Evolutionary conservation across 2,797 vertebrate genomes (phyloP), one percentile per base, ranked within the genome.

Genomic region (Momotus momota): DNA sequence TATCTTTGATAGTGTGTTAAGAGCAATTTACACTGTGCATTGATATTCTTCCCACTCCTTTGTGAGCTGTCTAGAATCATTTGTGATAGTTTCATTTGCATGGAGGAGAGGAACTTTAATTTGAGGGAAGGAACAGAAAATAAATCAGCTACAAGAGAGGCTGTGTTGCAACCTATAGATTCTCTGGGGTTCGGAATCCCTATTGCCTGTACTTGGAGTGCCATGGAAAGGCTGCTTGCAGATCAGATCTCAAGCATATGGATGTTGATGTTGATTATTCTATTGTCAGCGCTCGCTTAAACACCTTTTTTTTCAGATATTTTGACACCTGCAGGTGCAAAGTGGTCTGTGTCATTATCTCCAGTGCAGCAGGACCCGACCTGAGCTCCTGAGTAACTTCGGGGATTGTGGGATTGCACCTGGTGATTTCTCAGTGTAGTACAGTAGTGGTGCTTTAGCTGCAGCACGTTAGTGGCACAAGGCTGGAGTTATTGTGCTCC

Each of bases 1-100:
- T 83, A 83, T 55, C 85, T 94, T 90, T 73, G 51, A n/a, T 4
- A 4, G 11, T 78, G 31, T 66, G 77, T 90, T 93, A 88, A 93
- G 43, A 94, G 27, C 65, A 62, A 43, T 84, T 95, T 86, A 55
- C 5, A 1, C 19, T 20, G 26, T 54, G 72, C 65, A 60, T 77
- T 90, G 84, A 67, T 92, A 41, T 72, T 88, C 33, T 91, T 90
- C 62, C 52, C 21, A 54, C 69, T 88, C 77, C 45, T 90, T 31
- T 81, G 87, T 35, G 58, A 69, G 58, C 54, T 88, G 38, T 64
- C 5, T 0, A 31, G 74, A 72, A 75, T 81, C 8, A 12, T 87
- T 67, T 92, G 27, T 18, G 23, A 21, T 75, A 27, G 57, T 55
- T 81, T 78, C 43, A 17, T 88, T 62, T 91, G 81, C 75, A 78